These are phyloP conservation scores for Triplophysa yarkandensis DNA, from an alignment of 2,797 vertebrate genomes.

Conservation along the genomic window DNA sequence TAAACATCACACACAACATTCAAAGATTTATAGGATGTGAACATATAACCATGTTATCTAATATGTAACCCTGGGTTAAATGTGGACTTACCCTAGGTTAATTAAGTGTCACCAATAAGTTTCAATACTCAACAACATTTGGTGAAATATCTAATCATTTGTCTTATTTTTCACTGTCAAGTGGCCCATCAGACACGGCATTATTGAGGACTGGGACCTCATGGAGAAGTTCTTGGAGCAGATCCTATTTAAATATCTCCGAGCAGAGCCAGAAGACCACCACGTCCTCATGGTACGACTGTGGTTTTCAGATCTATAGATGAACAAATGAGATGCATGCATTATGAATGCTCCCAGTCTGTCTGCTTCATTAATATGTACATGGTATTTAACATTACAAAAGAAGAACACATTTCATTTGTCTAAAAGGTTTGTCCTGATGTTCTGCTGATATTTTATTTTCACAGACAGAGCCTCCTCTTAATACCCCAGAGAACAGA, in stretches of 20 bases:
- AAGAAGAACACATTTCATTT: slow-evolving; percentile 10
- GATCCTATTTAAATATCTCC: slow-evolving; percentile 97
- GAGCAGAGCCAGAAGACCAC: slow-evolving; percentile 96
- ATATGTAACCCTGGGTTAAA: background rate
- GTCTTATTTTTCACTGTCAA: slow-evolving; percentile 66
- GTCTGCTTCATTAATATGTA: background rate
- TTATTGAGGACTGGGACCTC: slow-evolving; percentile 97
- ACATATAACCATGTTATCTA: background rate
- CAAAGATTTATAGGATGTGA: too few species aligned
- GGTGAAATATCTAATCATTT: too few species aligned
- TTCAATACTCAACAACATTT: too few species aligned
- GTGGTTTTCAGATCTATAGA: background rate
- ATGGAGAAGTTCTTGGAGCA: slow-evolving; percentile 99
- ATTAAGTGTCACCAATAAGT: background rate
- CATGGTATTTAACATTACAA: slow-evolving; percentile 3
- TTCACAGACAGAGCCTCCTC: slow-evolving; percentile 87
- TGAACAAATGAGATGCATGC: background rate
- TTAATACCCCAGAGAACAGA: slow-evolving; percentile 93
- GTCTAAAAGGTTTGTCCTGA: slow-evolving; percentile 7
- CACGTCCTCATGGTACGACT: slow-evolving; percentile 92
- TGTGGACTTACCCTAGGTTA: background rate
- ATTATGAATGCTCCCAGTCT: too few species aligned
- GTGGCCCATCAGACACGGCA: slow-evolving; percentile 98
- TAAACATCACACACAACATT: background rate
- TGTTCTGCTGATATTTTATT: background rate